A percentile compares a stretch with the other conserved stretches of the same genome.
Evolutionary conservation across 2,888 invertebrate genomes (phyloP).

Genomic region (Plutella xylostella): DNA sequence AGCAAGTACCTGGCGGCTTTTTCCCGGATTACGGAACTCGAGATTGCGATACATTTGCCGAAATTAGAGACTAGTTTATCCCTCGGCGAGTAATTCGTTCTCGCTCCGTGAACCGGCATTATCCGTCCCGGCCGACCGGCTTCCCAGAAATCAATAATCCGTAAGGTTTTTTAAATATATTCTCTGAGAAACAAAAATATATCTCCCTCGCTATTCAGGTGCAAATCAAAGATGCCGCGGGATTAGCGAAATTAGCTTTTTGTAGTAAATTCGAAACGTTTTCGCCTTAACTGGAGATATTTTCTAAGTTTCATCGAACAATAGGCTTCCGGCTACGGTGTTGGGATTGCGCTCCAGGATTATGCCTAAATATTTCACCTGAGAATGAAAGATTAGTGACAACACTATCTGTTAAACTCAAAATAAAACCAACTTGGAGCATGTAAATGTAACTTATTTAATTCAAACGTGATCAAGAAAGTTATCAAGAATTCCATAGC

Average conservation of each 20-base stretch:
- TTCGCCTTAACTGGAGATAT: slow-evolving; percentile 56
- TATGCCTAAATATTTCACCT: slow-evolving; percentile 17
- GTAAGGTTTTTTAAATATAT: slow-evolving; percentile 47
- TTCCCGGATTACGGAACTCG: slow-evolving; percentile 31
- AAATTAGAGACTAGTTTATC: slow-evolving; percentile 62
- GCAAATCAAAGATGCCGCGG: slow-evolving; percentile 59
- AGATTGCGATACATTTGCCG: slow-evolving; percentile 42
- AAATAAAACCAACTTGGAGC: not conserved
- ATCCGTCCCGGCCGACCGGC: slow-evolving; percentile 49
- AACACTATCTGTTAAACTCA: not conserved
- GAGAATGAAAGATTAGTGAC: not conserved
- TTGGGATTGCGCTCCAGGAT: slow-evolving; percentile 42
- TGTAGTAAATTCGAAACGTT: slow-evolving; percentile 52
- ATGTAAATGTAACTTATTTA: not conserved
- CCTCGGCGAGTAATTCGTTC: slow-evolving; percentile 61
- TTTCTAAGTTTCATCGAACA: slow-evolving; percentile 48
- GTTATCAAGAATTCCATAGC: not conserved
- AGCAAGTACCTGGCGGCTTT: slow-evolving; percentile 24
- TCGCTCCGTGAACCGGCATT: slow-evolving; percentile 52
- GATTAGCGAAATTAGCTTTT: slow-evolving; percentile 54
- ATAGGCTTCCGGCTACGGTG: slow-evolving; percentile 54
- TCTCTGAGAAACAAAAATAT: slow-evolving; percentile 56
- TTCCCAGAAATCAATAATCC: slow-evolving; percentile 65
- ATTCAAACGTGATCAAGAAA: not conserved
- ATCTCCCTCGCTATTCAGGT: slow-evolving; percentile 31